Base-by-base conservation (phyloP, 1,140 invertebrate genomes). In the Papilio xuthus region DNA sequence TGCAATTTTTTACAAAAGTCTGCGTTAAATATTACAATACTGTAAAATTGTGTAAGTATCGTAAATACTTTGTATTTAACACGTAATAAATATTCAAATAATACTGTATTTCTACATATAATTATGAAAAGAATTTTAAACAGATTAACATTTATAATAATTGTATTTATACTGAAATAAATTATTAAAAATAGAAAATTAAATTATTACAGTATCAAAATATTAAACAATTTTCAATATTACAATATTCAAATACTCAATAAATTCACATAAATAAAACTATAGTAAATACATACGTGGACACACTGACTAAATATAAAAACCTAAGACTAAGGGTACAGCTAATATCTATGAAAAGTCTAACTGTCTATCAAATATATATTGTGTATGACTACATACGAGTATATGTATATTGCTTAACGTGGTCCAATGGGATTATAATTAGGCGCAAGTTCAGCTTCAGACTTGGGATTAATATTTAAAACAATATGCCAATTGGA, bases 381-480 rank as follows among this genome's bases (percentile, higher is more conserved):
- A 73, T 41, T 13, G 13, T 28, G 60, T 67, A 67, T 28, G 20
- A 8, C 28, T 4, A n/a, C n/a, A n/a, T n/a, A 28, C 28, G 4
- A 28, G 87, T 85, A 89, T 82, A 90, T 77, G 84, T 85, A 88
- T 93, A 93, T 93, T 93, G 92, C 92, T 92, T 92, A 90, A 89
- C 85, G 80, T 93, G 92, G 91, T 93, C 92, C 92, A 87, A 91
- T 90, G 90, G 90, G 89, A 87, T 90, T 87, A 87, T 85, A 85
- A 85, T 87, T 91, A 92, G 86, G 85, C 82, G 82, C 86, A 88
- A 88, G 73, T 82, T 85, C 82, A 86, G 85, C 80, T 82, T 86
- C 82, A 87, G 87, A 87, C 87, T 87, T 84, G 81, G 83, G 82
- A 83, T 85, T 13, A 28, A 32, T 56, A 32, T 53, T n/a, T n/a